Conservation (phyloP, 2,113 vertebrate species). For the Ailuropoda melanoleuca region DNA sequence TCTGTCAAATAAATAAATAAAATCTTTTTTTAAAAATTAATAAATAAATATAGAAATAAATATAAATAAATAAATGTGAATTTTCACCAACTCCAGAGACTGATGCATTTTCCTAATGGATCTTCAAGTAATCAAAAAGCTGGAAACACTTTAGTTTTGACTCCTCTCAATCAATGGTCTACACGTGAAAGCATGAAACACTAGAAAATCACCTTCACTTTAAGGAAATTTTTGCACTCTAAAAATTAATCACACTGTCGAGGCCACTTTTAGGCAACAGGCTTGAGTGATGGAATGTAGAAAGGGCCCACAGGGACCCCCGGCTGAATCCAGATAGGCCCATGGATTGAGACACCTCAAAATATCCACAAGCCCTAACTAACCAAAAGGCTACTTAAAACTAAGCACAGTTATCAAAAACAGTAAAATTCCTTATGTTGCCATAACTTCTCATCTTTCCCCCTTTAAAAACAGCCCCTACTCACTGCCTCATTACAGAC, state of each 20-base stretch:
- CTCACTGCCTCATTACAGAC: background rate
- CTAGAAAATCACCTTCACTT: slow-evolving; percentile 3
- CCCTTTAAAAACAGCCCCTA: background rate
- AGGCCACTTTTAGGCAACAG: background rate
- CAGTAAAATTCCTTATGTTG: background rate
- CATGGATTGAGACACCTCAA: background rate
- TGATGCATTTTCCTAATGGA: slow-evolving; percentile 1
- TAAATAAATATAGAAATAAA: too few species aligned
- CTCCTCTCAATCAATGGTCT: slow-evolving; percentile 25
- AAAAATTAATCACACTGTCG: background rate
- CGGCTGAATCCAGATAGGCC: background rate
- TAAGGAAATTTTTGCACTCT: slow-evolving; percentile 28
- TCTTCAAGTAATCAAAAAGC: slow-evolving; percentile 2
- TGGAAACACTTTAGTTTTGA: slow-evolving; percentile 30
- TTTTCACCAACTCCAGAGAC: slow-evolving; percentile 13
- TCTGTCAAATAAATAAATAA: too few species aligned
- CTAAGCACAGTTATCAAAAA: background rate
- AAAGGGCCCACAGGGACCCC: background rate
- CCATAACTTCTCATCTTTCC: background rate
- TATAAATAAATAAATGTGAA: background rate
- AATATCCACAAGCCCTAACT: background rate
- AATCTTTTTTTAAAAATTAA: too few species aligned
- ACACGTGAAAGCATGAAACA: slow-evolving; percentile 51
- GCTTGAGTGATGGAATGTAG: background rate
- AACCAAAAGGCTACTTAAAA: background rate